Evolutionary conservation across 2,113 vertebrate genomes (phyloP).

Genomic region (Rynchops niger): DNA sequence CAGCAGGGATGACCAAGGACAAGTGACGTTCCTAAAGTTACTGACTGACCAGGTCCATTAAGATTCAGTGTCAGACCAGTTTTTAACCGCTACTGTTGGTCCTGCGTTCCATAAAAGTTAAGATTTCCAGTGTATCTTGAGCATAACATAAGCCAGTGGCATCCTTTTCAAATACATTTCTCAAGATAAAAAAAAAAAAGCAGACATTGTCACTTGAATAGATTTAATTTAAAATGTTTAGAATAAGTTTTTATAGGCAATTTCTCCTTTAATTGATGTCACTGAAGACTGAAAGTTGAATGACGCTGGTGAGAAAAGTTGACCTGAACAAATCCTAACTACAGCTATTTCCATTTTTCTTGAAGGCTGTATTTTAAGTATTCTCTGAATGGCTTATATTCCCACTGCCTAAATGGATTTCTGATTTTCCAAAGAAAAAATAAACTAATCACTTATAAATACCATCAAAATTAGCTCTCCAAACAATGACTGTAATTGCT

Average conservation of each 20-base stretch:
- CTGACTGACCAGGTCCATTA: background rate
- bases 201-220: background rate
- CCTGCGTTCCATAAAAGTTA: background rate
- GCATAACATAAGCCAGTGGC: background rate
- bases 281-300: background rate
- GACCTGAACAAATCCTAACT: background rate
- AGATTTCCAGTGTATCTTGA: background rate
- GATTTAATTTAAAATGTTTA: background rate
- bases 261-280: background rate
- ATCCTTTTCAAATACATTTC: background rate
- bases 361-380: background rate
- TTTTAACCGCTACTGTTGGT: background rate
- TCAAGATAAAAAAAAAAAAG: background rate
- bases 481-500: conserved; percentile 41
- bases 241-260: background rate
- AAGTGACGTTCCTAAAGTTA: background rate
- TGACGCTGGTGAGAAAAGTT: background rate
- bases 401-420: conserved; percentile 23
- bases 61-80: background rate
- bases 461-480: background rate
- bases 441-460: background rate
- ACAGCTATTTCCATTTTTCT: conserved; percentile 1
- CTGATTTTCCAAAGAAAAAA: conserved; percentile 30
- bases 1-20: background rate
- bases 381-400: background rate